Conservation (phyloP, 1,140 invertebrate genomes). For the Philopotamus ludificatus region DNA sequence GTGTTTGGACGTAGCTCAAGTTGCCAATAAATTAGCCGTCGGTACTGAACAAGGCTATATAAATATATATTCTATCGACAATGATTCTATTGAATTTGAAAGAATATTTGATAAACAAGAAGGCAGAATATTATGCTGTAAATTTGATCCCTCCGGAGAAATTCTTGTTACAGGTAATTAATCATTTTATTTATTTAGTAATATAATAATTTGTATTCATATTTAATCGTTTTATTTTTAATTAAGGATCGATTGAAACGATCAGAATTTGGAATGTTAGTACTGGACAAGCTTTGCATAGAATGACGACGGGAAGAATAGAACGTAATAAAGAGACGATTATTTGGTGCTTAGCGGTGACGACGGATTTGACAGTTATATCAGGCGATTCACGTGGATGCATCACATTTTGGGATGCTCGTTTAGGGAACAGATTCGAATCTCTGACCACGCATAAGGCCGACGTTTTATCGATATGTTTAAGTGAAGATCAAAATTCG, state of each 20-base stretch:
- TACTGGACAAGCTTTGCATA: constrained; percentile 79
- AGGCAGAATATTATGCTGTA: constrained; percentile 81
- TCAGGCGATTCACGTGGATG: constrained; percentile 86
- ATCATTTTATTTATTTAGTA: constrained; percentile 10
- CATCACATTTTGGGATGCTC: constrained; percentile 85
- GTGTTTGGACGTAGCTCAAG: constrained; percentile 75
- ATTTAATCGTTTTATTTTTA: constrained; percentile 21
- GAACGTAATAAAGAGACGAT: constrained; percentile 69
- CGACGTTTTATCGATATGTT: constrained; percentile 71
- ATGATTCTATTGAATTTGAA: constrained; percentile 69
- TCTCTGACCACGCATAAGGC: constrained; percentile 73
- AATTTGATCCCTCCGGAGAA: constrained; percentile 76
- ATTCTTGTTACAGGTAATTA: constrained; percentile 68
- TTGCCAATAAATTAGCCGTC: constrained; percentile 68
- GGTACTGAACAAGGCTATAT: constrained; percentile 91
- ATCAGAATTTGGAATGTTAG: constrained; percentile 85
- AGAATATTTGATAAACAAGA: constrained; percentile 85
- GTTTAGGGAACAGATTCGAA: constrained; percentile 72
- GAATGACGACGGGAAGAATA: constrained; percentile 69
- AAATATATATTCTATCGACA: constrained; percentile 73
- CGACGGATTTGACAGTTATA: constrained; percentile 80
- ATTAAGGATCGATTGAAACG: constrained; percentile 73
- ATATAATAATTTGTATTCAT: constrained; percentile 5
- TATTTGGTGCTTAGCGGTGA: constrained; percentile 81
- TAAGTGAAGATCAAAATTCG: constrained; percentile 69